Evolutionary conservation across 2,888 invertebrate species (phyloP), one percentile per base, ranked within the genome.

Genomic region (Halocaridina rubra): DNA sequence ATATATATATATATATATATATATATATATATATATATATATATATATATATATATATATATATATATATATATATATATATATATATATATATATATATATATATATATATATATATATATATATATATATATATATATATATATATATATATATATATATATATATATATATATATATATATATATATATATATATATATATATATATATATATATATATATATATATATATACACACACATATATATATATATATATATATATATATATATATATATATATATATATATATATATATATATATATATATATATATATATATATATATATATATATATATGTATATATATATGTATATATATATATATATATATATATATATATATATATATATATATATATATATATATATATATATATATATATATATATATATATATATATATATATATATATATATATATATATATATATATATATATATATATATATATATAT

Each of bases 121-220:
- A 64, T 7, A 64, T 7, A 64, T 7, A 64, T 16, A 64, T 7
- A 64, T 4, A 64, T 7, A 7, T 64, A 7, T 19, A 64, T 64
- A 64, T 22, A 64, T 64, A 64, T 64, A 64, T 64, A 64, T 64
- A 64, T 64, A 64, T 64, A 64, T 22, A 64, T 64, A 64, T 64
- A 64, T 64, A 64, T 64, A 64, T 64, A 64, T 22, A 64, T 64
- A 64, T 64, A 64, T 64, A 64, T 64, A 64, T 64, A 64, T 64
- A 8, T 64, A 8, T 64, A 8, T 22, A 8, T 8, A 8, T 64
- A 8, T 64, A 4, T 64, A 8, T 7, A 4, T 64, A 16, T 19
- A 0, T 22, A 8, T 64, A 16, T 64, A 8, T 64, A 8, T 64
- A 8, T 5, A 8, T 7, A 4, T 7, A 64, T 64, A 64, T 19